Evolutionary conservation across 2,113 vertebrate species (phyloP).

Genomic region (Xiphias gladius): DNA sequence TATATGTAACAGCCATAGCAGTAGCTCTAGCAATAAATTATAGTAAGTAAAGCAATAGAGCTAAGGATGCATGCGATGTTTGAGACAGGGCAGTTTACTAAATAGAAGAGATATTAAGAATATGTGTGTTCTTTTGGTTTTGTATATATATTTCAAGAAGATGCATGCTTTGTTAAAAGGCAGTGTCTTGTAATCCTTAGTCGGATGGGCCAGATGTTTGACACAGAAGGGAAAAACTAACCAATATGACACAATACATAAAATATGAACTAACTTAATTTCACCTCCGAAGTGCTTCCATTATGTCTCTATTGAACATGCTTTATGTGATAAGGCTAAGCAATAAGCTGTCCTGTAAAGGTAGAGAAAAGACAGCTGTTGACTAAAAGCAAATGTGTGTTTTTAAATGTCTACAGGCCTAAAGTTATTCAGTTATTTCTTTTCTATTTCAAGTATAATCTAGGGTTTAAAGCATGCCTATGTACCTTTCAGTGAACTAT

Average conservation of each 20-base stretch:
- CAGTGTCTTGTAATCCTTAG: no score
- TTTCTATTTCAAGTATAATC: background rate
- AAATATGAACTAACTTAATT: background rate
- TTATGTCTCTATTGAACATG: no score
- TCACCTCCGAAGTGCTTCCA: background rate
- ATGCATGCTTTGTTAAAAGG: background rate
- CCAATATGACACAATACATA: no score
- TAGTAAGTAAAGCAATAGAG: background rate
- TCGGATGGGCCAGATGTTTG: no score
- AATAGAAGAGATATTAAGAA: background rate
- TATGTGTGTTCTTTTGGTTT: background rate
- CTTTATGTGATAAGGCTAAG: no score
- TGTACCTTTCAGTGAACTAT: background rate
- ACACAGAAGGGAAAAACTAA: no score
- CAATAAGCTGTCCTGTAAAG: no score
- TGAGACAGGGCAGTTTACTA: background rate
- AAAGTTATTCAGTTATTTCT: background rate
- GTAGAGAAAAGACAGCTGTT: no score
- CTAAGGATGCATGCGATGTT: no score
- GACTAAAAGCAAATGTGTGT: no score
- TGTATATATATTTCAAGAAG: background rate
- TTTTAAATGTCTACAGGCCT: background rate
- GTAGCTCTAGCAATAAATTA: background rate
- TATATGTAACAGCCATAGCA: background rate
- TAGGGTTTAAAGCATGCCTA: background rate